Base-by-base conservation (phyloP, 2,888 invertebrate species). In the Crioceris asparagi region DNA sequence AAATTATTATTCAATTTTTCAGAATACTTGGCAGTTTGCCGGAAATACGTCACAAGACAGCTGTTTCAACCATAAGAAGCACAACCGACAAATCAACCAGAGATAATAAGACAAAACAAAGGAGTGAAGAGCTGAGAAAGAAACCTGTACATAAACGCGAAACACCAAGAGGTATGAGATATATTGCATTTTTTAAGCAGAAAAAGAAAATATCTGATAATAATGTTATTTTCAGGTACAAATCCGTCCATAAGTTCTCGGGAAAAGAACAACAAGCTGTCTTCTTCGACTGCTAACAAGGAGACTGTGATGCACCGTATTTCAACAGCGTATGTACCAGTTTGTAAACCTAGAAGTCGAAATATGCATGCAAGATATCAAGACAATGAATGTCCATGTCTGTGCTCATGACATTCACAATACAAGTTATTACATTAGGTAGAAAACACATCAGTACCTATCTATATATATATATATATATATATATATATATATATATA, bases 1-100 rank as follows among this genome's bases (percentile, higher is more conserved):
- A n/a, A n/a, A n/a, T n/a, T n/a, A n/a, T n/a, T n/a, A n/a, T n/a
- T n/a, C n/a, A n/a, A n/a, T n/a, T n/a, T n/a, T 41, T 7, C 32
- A 51, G 63, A 42, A 50, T 59, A 39, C 46, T 58, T 25, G 52
- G 55, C 18, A 56, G 56, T 44, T 50, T 66, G 34, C 64, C 65
- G 6, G 66, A 66, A 53, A 66, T 66, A 38, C 55, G 64, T 21
- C 66, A 66, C 39, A 66, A 64, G 51, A 66, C 65, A 3, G 66
- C 65, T 1, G 53, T 67, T 29, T 66, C 66, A 4, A 66, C 66
- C 3, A 66, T 67, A 40, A 56, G 61, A 45, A 65, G 62, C 43
- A 62, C 62, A 7, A 59, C 61, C 25, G 66, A 66, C 32, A 63
- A 61, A 45, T 47, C 59, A 29, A 56, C 52, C 32, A 53, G 59